These are phyloP conservation scores for Drosophila cyrtoloma DNA, from an alignment of 2,888 invertebrate genomes.

Conservation along the genomic window DNA sequence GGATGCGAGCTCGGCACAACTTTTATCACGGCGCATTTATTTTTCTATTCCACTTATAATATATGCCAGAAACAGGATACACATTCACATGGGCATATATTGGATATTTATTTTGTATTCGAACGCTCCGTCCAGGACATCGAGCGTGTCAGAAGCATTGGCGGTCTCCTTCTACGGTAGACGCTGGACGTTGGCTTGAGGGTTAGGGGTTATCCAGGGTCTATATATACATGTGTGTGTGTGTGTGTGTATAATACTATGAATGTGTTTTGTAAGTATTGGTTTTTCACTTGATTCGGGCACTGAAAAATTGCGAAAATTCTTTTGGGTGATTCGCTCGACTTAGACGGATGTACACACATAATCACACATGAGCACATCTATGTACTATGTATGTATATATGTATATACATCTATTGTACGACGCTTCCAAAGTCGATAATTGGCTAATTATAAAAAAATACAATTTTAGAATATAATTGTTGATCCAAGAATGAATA, in stretches of 20 bases:
- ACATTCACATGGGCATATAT: conserved; percentile 77
- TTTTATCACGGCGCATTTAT: conserved; percentile 83
- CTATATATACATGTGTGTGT: conserved; percentile 24
- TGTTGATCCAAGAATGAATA: background rate
- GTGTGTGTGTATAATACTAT: conserved; percentile 21
- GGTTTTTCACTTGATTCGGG: conserved; percentile 66
- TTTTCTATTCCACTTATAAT: conserved; percentile 84
- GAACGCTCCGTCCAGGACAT: conserved; percentile 72
- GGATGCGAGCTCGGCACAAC: conserved; percentile 58
- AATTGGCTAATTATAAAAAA: background rate
- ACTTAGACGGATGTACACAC: conserved; percentile 33
- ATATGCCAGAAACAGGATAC: conserved; percentile 84
- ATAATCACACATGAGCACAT: conserved; percentile 6
- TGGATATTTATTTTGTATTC: conserved; percentile 83
- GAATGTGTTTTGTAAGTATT: conserved; percentile 54
- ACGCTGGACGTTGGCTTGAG: conserved; percentile 48
- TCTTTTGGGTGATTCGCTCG: conserved; percentile 79
- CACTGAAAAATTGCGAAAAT: conserved; percentile 80
- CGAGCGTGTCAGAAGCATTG: conserved; percentile 67
- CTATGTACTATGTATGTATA: conserved; percentile 9
- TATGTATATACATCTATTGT: background rate
- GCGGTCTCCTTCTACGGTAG: conserved; percentile 56
- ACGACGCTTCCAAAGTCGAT: background rate
- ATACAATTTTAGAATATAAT: background rate
- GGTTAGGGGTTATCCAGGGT: conserved; percentile 56